Conservation (phyloP, 2,888 invertebrate genomes). For the Nemurella pictetii region DNA sequence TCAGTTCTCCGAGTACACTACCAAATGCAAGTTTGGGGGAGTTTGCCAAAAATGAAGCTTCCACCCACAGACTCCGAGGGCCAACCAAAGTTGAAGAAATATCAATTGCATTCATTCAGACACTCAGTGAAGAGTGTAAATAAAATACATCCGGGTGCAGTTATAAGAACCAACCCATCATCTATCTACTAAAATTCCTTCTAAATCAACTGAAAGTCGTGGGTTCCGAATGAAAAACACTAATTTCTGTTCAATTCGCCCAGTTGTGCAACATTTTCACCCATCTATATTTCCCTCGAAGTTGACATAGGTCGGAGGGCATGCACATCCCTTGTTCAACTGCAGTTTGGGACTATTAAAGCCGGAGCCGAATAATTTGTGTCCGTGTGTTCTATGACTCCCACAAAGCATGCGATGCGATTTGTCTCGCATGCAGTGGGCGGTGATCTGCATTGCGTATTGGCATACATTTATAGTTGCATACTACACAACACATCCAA, state of each 20-base stretch:
- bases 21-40: background rate
- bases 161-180: no score
- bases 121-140: no score
- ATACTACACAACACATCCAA: no score
- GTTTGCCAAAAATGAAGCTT: background rate
- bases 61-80: background rate
- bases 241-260: no score
- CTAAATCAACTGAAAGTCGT: no score
- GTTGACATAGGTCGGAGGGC: no score
- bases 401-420: background rate
- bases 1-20: background rate
- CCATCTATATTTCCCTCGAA: no score
- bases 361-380: background rate
- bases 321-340: background rate
- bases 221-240: no score
- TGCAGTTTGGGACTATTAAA: background rate
- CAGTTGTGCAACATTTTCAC: no score
- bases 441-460: background rate
- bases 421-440: background rate
- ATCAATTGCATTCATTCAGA: background rate
- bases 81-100: background rate
- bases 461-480: background rate
- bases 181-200: no score
- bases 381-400: background rate
- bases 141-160: no score